A percentile compares a stretch with the other conserved stretches of the same genome.
phyloP scores from a whole-genome alignment of 2,113 vertebrate species.

The Orthochromis indermauri region DNA sequence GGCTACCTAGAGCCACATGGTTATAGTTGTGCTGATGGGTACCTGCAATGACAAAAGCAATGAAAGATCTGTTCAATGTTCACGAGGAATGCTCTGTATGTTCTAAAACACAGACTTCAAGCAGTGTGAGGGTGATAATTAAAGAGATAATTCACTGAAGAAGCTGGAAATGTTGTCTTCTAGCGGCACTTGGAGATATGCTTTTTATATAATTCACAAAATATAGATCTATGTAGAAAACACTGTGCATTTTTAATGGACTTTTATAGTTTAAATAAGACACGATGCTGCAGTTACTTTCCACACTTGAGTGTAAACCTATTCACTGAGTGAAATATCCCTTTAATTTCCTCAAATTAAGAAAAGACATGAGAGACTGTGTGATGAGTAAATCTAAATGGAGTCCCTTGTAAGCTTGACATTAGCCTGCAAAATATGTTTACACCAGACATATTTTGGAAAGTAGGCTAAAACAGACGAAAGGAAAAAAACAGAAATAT shows the following conservation, averaged over 20 bases:
- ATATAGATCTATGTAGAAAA: background rate
- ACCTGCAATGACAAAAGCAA: conserved; percentile 83
- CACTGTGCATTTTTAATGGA: background rate
- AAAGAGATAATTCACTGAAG: conserved; percentile 36
- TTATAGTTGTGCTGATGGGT: conserved; percentile 93
- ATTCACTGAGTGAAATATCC: conserved; percentile 26
- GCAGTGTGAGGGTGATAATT: background rate
- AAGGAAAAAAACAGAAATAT: background rate
- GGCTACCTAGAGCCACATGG: conserved; percentile 88
- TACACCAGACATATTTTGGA: conserved; percentile 2
- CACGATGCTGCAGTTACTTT: background rate
- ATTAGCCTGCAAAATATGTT: conserved; percentile 4
- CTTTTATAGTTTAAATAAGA: background rate
- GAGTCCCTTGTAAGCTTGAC: background rate
- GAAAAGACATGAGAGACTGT: background rate
- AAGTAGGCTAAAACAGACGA: background rate
- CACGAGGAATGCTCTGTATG: conserved; percentile 18
- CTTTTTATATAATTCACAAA: background rate
- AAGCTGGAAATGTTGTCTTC: background rate
- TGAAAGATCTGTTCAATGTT: conserved; percentile 49
- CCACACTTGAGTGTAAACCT: background rate
- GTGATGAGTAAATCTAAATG: background rate
- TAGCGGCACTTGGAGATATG: background rate
- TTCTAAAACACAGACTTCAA: conserved; percentile 12
- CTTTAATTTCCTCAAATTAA: conserved; percentile 37